Evolutionary conservation across 2,888 invertebrate genomes (phyloP), one percentile per base, ranked within the genome.

Genomic region (Tanytarsus gracilentus): DNA sequence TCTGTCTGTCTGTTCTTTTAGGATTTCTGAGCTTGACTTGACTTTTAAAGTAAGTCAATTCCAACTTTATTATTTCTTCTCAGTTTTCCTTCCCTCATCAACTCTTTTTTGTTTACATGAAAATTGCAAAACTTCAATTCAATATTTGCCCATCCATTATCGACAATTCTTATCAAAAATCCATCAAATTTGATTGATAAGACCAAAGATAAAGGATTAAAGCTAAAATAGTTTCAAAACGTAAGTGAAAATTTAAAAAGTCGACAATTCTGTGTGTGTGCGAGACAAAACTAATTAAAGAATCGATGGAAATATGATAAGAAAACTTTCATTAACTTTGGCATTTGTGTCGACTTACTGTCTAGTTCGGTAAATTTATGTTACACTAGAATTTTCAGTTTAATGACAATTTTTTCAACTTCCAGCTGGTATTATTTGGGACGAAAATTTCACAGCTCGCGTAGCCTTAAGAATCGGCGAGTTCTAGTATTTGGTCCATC

Each of bases 371-470:
- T 58, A 58, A 48, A 29, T 48, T 29, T 9, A 29, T 29, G 6
- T 29, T 29, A 29, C 9, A 29, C 23, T 53, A 3, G 8, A 3
- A 40, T 9, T 40, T 7, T 40, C 3, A 18, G 11, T 40, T 40
- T 4, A 40, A 7, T 40, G 18, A 18, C 1, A 14, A 14, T 1
- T 16, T 16, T 18, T 7, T 50, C 2, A 7, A 5, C 26, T 60
- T 59, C n/a, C 21, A 60, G 60, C 25, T 60, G 60, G 60, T 60
- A 50, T 16, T 60, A 26, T 23, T 11, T 60, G 1, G 60, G 60
- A 3, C 21, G 60, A 36, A 60, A 36, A 14, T 60, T 33, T n/a
- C 33, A 50, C 26, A 48, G 29, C 4, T 40, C 29, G 29, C 48
- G 14, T 9, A 60, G 50, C 18, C 16, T 60, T 4, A 60, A 50